Percentiles rank a stretch among this genome's conserved stretches.
Evolutionary conservation across 2,888 invertebrate genomes (phyloP).

Genomic region (Eretmocerus hayati): DNA sequence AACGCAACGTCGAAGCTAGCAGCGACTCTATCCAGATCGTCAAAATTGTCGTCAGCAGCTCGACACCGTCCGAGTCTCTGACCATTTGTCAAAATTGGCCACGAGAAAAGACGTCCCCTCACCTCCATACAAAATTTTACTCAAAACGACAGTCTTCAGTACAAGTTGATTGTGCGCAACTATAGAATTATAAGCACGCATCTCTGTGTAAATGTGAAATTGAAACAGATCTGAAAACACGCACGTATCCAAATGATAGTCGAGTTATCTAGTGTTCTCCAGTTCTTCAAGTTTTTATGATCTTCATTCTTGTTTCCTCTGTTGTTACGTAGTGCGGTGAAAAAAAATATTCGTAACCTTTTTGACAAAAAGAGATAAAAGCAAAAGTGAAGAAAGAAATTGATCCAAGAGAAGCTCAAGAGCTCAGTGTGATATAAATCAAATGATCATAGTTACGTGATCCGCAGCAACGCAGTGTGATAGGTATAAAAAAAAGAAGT

Average conservation of each 20-base stretch:
- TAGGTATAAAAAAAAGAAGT: constrained; percentile 20
- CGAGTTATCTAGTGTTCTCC: constrained; percentile 33
- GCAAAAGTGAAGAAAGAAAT: constrained; percentile 15
- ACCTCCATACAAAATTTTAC: constrained; percentile 17
- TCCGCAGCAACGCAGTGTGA: constrained; percentile 23
- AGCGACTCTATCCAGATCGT: background rate
- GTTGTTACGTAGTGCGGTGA: constrained; percentile 22
- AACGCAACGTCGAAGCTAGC: background rate
- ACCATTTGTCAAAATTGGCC: constrained; percentile 18
- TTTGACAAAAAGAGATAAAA: background rate
- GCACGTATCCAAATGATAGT: constrained; percentile 25
- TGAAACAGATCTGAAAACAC: too few species aligned
- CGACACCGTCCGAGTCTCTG: constrained; percentile 31
- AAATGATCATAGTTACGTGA: constrained; percentile 23
- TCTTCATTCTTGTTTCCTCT: constrained; percentile 9
- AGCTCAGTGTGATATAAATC: constrained; percentile 39
- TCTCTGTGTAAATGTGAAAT: too few species aligned
- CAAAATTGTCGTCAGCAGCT: constrained; percentile 30
- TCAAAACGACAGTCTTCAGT: too few species aligned
- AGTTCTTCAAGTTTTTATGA: constrained; percentile 31
- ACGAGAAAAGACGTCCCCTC: constrained; percentile 5
- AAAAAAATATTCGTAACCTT: background rate
- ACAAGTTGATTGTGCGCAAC: too few species aligned
- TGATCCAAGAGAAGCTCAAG: constrained; percentile 13
- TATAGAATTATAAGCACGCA: too few species aligned